Evolutionary conservation across 2,113 vertebrate genomes (phyloP).

Genomic region (Eudyptes chrysolophus): DNA sequence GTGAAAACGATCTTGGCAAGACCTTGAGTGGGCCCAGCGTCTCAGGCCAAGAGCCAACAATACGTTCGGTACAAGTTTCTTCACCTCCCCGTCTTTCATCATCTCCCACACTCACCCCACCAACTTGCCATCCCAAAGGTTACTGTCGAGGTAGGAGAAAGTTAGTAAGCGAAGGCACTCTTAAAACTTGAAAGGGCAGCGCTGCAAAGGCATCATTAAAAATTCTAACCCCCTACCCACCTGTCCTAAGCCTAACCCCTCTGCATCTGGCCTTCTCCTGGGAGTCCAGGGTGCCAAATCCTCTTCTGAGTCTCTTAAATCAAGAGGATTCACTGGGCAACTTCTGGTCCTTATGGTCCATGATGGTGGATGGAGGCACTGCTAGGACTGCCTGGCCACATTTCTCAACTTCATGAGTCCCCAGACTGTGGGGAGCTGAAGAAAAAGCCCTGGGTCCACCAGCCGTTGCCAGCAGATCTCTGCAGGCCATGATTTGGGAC

Average conservation of each 20-base stretch:
- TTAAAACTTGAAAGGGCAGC: not conserved
- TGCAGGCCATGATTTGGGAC: not conserved
- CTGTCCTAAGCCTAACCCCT: not conserved
- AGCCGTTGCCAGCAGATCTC: not conserved
- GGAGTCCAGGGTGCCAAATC: not conserved
- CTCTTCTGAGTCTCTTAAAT: not conserved
- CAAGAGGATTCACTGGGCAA: not conserved
- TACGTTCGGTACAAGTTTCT: not conserved
- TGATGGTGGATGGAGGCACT: not conserved
- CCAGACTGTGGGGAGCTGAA: accelerated
- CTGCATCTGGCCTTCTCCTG: not conserved
- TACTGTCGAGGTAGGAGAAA: not conserved
- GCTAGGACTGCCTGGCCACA: not conserved
- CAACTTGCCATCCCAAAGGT: not conserved
- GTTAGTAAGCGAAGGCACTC: not conserved
- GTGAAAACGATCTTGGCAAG: not conserved
- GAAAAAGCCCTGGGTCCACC: not conserved
- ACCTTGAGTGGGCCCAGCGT: not conserved
- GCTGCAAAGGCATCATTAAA: not conserved
- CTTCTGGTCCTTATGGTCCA: not conserved
- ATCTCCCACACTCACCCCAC: not conserved
- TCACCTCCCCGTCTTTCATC: not conserved
- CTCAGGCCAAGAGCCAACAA: not conserved
- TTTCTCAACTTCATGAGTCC: not conserved
- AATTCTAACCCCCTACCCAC: not conserved